Evolutionary conservation across 2,113 vertebrate species (phyloP).

Genomic region (Daphoenositta chrysoptera): DNA sequence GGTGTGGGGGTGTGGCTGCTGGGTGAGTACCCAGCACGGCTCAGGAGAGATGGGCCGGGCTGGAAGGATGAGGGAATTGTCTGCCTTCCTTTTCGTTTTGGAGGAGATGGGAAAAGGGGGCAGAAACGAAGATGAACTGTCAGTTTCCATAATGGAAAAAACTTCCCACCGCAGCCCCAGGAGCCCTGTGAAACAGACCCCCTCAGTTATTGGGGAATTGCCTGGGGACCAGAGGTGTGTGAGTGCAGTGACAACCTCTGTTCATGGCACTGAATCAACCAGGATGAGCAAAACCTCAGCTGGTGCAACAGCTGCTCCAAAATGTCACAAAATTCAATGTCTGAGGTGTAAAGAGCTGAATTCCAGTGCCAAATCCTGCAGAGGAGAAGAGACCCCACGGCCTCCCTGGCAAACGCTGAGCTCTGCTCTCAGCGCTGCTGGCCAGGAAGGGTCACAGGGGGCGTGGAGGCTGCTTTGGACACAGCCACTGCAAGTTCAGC

Average conservation of each 20-base stretch:
- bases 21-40: neutral
- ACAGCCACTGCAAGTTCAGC: neutral
- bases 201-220: neutral
- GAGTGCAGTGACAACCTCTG: neutral
- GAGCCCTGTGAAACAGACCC: neutral
- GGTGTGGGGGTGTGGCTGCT: neutral
- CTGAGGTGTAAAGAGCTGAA: neutral
- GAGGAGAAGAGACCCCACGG: neutral
- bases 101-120: neutral
- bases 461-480: neutral
- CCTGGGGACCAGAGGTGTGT: neutral
- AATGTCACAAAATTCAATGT: accelerated
- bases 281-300: neutral
- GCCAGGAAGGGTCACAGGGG: neutral
- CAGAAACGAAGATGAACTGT: neutral
- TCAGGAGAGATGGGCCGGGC: neutral
- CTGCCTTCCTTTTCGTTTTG: neutral
- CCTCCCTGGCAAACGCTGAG: accelerated
- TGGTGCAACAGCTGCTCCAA: neutral
- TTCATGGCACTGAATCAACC: neutral
- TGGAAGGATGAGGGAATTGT: neutral
- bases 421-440: neutral
- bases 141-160: neutral
- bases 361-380: neutral
- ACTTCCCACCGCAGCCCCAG: neutral